Conservation (phyloP, 2,888 invertebrate genomes). For the Lepas anatifera region DNA sequence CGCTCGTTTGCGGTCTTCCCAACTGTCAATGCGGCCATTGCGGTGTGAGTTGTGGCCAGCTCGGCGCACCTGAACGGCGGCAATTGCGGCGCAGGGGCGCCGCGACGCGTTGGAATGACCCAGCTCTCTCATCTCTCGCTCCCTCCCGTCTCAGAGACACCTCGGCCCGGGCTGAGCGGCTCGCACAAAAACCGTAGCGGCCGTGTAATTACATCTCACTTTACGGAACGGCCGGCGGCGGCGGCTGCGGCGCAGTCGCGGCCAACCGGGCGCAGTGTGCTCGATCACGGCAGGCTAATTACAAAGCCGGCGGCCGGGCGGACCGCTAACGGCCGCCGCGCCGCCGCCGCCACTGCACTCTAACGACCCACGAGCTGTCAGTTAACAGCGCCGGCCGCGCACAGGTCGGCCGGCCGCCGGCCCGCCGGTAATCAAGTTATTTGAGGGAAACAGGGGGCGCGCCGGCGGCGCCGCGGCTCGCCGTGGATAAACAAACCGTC, state of each 20-base stretch:
- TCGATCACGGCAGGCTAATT: not conserved
- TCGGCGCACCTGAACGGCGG: not conserved
- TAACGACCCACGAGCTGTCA: not conserved
- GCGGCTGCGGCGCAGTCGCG: not conserved
- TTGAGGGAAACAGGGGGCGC: not conserved
- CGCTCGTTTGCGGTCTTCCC: not conserved
- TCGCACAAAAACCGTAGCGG: not conserved
- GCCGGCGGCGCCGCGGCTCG: not conserved
- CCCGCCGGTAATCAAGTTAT: not conserved
- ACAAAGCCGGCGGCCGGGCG: not conserved
- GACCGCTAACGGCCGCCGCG: not conserved
- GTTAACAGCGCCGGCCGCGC: not conserved
- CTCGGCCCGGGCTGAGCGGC: too few relatives aligned
- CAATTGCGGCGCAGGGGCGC: not conserved
- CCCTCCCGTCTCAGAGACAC: too few relatives aligned
- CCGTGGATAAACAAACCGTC: not conserved
- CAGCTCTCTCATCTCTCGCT: too few relatives aligned
- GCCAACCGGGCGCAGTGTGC: not conserved
- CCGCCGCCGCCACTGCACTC: not conserved
- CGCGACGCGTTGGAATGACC: too few relatives aligned
- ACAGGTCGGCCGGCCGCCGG: not conserved
- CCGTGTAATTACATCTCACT: constrained; percentile 10
- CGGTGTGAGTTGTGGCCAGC: not conserved
- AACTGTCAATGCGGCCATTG: not conserved
- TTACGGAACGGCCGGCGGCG: constrained; percentile 1